phyloP scores from a whole-genome alignment of 2,888 invertebrate species.

The Cheilosia grossa region DNA sequence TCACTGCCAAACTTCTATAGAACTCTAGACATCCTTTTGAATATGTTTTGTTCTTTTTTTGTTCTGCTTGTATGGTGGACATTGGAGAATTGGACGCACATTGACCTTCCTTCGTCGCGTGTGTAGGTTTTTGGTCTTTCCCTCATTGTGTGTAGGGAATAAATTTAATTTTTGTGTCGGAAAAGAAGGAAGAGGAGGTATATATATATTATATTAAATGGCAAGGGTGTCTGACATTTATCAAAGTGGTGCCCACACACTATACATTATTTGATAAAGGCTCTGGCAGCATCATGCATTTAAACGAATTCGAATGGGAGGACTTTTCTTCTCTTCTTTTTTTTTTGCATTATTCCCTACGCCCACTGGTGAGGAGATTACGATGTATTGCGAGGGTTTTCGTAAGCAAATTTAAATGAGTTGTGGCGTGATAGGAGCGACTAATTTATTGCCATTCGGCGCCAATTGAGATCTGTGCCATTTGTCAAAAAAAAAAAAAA shows the following conservation, averaged over 20 bases:
- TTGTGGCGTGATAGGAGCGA: not conserved
- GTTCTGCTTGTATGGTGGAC: constrained; percentile 2
- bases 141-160: constrained; percentile 38
- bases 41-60: not conserved
- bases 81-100: constrained; percentile 53
- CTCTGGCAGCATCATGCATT: constrained; percentile 37
- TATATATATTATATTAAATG: constrained; percentile 4
- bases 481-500: not conserved
- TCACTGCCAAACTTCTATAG: constrained; percentile 54
- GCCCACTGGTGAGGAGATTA: constrained; percentile 34
- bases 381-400: constrained; percentile 10
- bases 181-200: constrained; percentile 38
- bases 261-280: constrained; percentile 24
- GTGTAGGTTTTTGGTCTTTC: constrained; percentile 55
- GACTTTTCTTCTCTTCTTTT: not conserved
- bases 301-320: constrained; percentile 34
- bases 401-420: not conserved
- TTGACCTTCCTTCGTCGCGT: constrained; percentile 65
- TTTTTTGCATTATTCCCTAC: constrained; percentile 33
- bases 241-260: constrained; percentile 57
- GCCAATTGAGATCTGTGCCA: not conserved
- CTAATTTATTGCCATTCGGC: constrained; percentile 7
- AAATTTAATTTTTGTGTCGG: constrained; percentile 58
- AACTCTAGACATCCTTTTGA: constrained; percentile 34
- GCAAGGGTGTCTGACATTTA: constrained; percentile 64